Evolutionary conservation across 1,140 invertebrate species (phyloP).

Genomic region (Rhopalosiphum maidis): DNA sequence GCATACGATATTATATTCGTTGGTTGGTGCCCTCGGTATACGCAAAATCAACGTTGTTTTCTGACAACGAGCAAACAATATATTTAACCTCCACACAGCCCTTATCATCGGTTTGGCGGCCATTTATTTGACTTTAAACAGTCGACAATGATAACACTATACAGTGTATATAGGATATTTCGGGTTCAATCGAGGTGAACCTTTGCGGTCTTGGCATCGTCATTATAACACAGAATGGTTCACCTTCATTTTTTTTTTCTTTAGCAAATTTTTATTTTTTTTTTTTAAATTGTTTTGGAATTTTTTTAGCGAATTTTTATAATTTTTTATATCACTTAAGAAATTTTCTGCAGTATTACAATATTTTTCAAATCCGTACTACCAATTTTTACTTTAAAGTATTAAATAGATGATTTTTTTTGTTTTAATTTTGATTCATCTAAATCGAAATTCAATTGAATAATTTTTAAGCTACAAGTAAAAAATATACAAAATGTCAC

Average conservation of each 20-base stretch:
- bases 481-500: no score
- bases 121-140: not conserved
- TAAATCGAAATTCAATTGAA: no score
- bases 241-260: not conserved
- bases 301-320: not conserved
- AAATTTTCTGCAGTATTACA: not conserved
- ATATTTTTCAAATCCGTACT: not conserved
- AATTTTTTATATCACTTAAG: not conserved
- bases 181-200: not conserved
- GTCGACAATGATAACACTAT: no score
- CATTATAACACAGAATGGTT: not conserved
- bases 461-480: no score
- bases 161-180: not conserved
- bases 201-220: not conserved
- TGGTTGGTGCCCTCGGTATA: not conserved
- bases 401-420: no score
- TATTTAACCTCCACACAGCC: not conserved
- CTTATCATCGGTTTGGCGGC: not conserved
- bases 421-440: no score
- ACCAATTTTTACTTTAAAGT: no score
- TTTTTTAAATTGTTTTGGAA: not conserved
- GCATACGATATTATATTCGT: not conserved
- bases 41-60: not conserved
- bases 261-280: not conserved
- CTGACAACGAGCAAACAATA: not conserved